phyloP scores from a whole-genome alignment of 2,113 vertebrate species.

The Amphiprion percula region DNA sequence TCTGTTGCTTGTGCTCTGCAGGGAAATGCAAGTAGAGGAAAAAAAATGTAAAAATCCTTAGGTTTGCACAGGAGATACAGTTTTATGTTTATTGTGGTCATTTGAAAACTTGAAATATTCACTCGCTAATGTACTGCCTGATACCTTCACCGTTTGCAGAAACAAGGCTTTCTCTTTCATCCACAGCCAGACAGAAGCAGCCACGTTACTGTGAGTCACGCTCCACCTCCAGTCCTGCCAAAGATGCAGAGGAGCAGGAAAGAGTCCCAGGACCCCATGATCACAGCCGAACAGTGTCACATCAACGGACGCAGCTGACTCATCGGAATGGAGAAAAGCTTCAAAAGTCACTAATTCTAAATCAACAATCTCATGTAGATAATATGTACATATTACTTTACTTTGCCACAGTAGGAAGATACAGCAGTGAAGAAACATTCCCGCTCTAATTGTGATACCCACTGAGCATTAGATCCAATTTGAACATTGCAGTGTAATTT shows the following conservation, averaged over 20 bases:
- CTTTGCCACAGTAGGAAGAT: not conserved
- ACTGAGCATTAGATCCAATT: too few species aligned
- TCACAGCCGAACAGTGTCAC: constrained; percentile 43
- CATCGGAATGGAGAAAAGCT: not conserved
- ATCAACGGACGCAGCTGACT: constrained; percentile 66
- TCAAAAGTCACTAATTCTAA: not conserved
- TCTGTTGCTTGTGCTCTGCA: too few species aligned
- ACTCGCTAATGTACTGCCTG: not conserved
- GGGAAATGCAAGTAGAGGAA: not conserved
- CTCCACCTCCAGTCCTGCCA: constrained; percentile 76
- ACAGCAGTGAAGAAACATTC: not conserved
- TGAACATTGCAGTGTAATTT: too few species aligned
- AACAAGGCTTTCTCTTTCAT: constrained; percentile 26
- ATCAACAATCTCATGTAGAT: constrained; percentile 41
- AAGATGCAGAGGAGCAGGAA: constrained; percentile 80
- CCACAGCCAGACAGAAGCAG: constrained; percentile 79
- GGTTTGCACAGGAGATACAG: too few species aligned
- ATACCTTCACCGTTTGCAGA: constrained; percentile 3
- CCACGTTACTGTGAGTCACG: constrained; percentile 52
- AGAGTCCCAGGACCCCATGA: constrained; percentile 62
- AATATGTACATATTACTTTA: constrained; percentile 46
- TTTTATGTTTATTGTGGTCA: too few species aligned
- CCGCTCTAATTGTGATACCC: not conserved
- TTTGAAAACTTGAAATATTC: not conserved
- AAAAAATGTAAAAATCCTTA: too few species aligned